phyloP scores from a whole-genome alignment of 2,888 invertebrate genomes.

The Flexamia atlantica region DNA sequence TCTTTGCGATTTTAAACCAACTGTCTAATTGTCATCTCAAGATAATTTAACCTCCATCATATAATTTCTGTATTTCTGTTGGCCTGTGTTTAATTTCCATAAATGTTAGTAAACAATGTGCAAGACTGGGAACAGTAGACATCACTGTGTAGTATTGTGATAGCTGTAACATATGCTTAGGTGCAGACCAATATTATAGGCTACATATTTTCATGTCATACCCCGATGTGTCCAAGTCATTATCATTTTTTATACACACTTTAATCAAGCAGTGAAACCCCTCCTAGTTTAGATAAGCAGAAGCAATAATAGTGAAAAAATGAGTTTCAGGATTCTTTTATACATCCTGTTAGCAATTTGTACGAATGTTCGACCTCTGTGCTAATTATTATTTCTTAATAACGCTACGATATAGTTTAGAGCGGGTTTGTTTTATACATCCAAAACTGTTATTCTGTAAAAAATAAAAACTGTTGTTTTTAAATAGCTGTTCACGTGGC shows the following conservation, averaged over 20 bases:
- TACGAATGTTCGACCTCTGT: no score
- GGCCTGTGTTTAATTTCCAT: not conserved
- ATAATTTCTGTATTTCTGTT: not conserved
- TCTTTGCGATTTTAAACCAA: no score
- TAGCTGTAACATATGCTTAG: slow-evolving; percentile 50
- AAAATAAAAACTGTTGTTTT: no score
- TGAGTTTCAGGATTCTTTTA: not conserved
- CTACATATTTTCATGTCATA: slow-evolving; percentile 36
- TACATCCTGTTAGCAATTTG: not conserved
- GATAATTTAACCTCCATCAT: no score
- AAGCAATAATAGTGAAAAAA: not conserved
- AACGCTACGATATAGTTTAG: no score
- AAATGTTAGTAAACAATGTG: not conserved
- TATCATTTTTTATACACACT: not conserved
- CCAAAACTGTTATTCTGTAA: no score
- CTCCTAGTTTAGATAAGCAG: not conserved
- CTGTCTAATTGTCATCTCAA: no score
- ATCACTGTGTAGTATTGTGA: slow-evolving; percentile 49
- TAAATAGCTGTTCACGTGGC: no score
- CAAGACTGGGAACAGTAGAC: slow-evolving; percentile 36
- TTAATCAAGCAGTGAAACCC: not conserved
- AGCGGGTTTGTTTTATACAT: no score
- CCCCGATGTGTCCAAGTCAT: not conserved
- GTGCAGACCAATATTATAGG: slow-evolving; percentile 50
- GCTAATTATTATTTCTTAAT: no score